Conservation (phyloP, 2,113 vertebrate species). For the Genyomyrus donnyi region DNA sequence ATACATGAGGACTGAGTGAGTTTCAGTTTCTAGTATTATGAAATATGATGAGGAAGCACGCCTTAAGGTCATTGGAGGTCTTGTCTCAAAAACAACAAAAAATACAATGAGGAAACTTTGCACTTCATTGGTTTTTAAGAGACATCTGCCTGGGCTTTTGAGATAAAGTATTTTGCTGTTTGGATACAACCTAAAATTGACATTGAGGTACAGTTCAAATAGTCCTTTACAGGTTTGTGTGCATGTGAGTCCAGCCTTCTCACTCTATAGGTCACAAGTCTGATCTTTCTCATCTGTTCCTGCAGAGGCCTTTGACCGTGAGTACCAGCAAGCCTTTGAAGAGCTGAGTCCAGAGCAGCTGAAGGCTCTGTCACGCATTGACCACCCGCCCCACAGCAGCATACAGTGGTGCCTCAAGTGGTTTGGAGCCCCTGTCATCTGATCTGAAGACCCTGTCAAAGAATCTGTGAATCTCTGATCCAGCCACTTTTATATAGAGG, state of each 20-base stretch:
- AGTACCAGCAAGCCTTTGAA: constrained; percentile 76
- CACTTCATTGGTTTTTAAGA: neutral
- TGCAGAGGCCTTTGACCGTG: constrained; percentile 83
- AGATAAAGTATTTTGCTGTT: neutral
- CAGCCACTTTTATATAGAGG: neutral
- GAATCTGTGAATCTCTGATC: neutral
- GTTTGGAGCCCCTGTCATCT: constrained; percentile 83
- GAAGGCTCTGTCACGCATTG: constrained; percentile 72
- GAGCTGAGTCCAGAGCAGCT: constrained; percentile 70
- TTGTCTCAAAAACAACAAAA: neutral
- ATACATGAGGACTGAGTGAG: neutral
- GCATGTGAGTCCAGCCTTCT: neutral
- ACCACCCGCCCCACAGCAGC: constrained; percentile 68
- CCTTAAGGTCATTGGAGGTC: neutral
- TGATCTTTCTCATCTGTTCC: neutral
- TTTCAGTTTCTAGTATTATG: neutral
- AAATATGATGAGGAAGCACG: neutral
- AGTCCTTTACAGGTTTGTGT: neutral
- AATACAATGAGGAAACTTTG: neutral
- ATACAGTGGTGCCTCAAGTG: constrained; percentile 81
- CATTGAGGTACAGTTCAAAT: neutral
- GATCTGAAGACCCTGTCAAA: constrained; percentile 53
- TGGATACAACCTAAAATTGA: neutral
- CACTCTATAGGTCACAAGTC: neutral
- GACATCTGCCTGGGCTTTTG: neutral